A percentile compares a stretch with the other conserved stretches of the same genome.
Evolutionary conservation across 2,113 vertebrate species (phyloP).

Genomic region (Axis porcinus): DNA sequence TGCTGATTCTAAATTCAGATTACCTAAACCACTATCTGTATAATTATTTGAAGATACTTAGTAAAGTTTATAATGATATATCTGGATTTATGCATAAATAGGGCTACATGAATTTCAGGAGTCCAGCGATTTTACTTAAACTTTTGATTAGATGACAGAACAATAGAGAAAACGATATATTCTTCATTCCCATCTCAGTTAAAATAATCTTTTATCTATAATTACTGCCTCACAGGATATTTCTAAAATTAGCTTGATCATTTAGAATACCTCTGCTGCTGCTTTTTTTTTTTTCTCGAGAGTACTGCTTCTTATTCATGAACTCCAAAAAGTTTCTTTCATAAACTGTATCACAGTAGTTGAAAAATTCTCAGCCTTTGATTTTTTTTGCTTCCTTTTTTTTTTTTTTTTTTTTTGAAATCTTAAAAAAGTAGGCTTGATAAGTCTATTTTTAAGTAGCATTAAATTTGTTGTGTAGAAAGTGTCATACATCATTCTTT

Average conservation of each 20-base stretch:
- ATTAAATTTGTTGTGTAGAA: background rate
- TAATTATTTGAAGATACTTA: conserved; percentile 33
- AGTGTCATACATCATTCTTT: background rate
- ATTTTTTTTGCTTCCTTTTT: background rate
- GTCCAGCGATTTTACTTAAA: background rate
- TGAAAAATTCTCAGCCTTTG: background rate
- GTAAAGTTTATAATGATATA: background rate
- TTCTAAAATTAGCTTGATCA: background rate
- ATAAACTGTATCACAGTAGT: background rate
- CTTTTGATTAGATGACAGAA: background rate
- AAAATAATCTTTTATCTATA: background rate
- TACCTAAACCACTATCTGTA: background rate
- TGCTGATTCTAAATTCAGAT: conserved; percentile 19
- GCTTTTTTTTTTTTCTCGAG: background rate
- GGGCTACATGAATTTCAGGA: background rate
- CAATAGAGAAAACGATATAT: background rate
- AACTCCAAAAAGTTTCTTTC: background rate
- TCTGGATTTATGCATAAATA: background rate
- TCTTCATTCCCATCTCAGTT: background rate
- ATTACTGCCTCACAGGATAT: background rate
- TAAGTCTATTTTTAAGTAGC: background rate
- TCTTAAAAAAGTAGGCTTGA: background rate
- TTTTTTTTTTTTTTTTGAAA: background rate
- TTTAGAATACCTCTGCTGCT: background rate
- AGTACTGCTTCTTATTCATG: background rate